A percentile compares a stretch with the other conserved stretches of the same genome.
phyloP scores from a whole-genome alignment of 2,888 invertebrate genomes.

The Tribolium freemani region DNA sequence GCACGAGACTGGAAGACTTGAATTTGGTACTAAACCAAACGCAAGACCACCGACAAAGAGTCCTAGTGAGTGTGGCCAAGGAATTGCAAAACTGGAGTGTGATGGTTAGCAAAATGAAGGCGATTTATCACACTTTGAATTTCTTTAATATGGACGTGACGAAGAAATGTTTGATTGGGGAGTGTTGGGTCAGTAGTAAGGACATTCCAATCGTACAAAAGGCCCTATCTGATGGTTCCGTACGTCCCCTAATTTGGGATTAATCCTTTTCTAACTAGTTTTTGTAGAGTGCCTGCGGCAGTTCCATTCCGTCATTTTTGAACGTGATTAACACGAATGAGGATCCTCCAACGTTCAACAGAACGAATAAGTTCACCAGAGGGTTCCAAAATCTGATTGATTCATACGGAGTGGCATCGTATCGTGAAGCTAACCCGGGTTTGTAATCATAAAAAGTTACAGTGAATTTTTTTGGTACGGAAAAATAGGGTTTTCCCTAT shows the following conservation, averaged over 20 bases:
- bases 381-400: conserved; percentile 84
- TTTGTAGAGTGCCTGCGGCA: conserved; percentile 71
- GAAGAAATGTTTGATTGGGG: conserved; percentile 79
- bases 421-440: conserved; percentile 77
- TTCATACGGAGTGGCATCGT: conserved; percentile 82
- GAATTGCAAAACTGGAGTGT: conserved; percentile 91
- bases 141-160: conserved; percentile 82
- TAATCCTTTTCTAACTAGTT: neutral
- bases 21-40: conserved; percentile 89
- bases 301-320: conserved; percentile 80
- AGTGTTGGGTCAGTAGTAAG: conserved; percentile 81
- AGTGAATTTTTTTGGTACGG: too few relatives aligned
- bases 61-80: conserved; percentile 87
- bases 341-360: conserved; percentile 80
- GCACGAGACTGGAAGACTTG: conserved; percentile 91
- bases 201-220: conserved; percentile 82
- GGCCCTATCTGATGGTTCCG: conserved; percentile 86
- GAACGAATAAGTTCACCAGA: conserved; percentile 81
- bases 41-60: conserved; percentile 88
- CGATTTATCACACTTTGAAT: conserved; percentile 83
- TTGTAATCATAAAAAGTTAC: neutral
- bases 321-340: conserved; percentile 77
- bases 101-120: conserved; percentile 84
- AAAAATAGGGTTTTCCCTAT: too few relatives aligned
- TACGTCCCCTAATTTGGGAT: conserved; percentile 59